A percentile compares a stretch with the other conserved stretches of the same genome.
These are phyloP conservation scores for Pandemis cinnamomeana DNA, from an alignment of 2,888 invertebrate genomes.

Conservation along the genomic window DNA sequence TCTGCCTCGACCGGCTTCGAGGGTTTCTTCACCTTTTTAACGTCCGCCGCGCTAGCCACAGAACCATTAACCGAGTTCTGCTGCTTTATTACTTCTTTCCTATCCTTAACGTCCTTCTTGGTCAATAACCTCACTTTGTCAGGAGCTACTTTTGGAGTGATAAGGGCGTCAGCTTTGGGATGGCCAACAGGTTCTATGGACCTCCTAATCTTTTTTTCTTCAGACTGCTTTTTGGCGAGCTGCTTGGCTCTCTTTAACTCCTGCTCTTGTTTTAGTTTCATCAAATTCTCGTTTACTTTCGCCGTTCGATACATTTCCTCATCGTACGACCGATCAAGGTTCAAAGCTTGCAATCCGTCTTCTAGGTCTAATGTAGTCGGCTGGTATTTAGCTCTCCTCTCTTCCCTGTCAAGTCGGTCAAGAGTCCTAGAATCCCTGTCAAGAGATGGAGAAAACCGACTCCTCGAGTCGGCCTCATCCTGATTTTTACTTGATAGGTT, in stretches of 20 bases:
- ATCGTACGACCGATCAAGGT: slow-evolving; percentile 76
- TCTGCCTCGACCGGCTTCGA: slow-evolving; percentile 66
- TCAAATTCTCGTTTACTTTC: slow-evolving; percentile 81
- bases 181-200: slow-evolving; percentile 72
- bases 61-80: slow-evolving; percentile 68
- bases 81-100: slow-evolving; percentile 72
- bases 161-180: slow-evolving; percentile 70
- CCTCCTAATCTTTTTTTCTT: slow-evolving; percentile 64
- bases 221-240: slow-evolving; percentile 63
- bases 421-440: slow-evolving; percentile 77
- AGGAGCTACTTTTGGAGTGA: slow-evolving; percentile 67
- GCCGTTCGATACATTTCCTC: slow-evolving; percentile 76
- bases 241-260: slow-evolving; percentile 70
- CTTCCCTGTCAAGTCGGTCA: slow-evolving; percentile 75
- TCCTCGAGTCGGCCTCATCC: slow-evolving; percentile 85
- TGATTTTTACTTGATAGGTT: slow-evolving; percentile 91
- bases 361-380: slow-evolving; percentile 83
- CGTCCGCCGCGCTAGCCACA: slow-evolving; percentile 58
- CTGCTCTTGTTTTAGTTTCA: slow-evolving; percentile 74
- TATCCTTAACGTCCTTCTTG: slow-evolving; percentile 75
- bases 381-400: slow-evolving; percentile 76
- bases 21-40: slow-evolving; percentile 70
- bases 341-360: slow-evolving; percentile 82
- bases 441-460: slow-evolving; percentile 84
- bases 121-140: slow-evolving; percentile 75